Evolutionary conservation across 53 echinoderm and acorn worm species (phyloP).

Genomic region (Henricia sp.): DNA sequence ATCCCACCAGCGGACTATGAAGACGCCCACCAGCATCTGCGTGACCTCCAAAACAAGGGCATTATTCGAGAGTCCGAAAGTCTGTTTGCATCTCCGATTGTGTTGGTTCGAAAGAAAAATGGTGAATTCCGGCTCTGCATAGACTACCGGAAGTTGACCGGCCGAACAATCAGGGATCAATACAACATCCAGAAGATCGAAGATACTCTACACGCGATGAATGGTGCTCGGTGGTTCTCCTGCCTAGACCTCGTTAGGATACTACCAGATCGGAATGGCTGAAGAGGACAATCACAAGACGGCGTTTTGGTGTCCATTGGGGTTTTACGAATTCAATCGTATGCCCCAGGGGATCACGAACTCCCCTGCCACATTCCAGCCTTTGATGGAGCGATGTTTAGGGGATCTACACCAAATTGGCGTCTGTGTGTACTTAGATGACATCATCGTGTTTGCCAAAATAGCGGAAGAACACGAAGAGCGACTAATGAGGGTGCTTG

Average conservation of each 20-base stretch:
- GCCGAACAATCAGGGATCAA: constrained; percentile 61
- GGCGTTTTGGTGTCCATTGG: constrained; percentile 61
- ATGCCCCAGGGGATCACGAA: constrained; percentile 43
- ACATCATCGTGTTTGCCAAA: constrained; percentile 23
- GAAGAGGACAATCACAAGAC: constrained; percentile 55
- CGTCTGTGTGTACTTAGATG: constrained; percentile 63
- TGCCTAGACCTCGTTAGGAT: constrained; percentile 62
- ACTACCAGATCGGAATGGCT: constrained; percentile 57
- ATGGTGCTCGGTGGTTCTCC: constrained; percentile 64
- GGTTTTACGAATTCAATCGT: constrained; percentile 49
- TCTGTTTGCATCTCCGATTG: constrained; percentile 64
- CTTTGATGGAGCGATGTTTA: constrained; percentile 68
- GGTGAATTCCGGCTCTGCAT: constrained; percentile 58
- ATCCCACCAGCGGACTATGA: constrained; percentile 68
- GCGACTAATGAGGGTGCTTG: constrained; percentile 36
- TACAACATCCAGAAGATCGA: constrained; percentile 67
- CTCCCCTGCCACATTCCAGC: constrained; percentile 68
- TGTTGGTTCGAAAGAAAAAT: constrained; percentile 72
- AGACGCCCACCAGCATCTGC: constrained; percentile 59
- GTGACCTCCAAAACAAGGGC: constrained; percentile 59
- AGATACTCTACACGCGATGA: constrained; percentile 57
- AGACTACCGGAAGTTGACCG: constrained; percentile 64
- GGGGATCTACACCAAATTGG: constrained; percentile 32
- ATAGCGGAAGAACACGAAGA: constrained; percentile 50
- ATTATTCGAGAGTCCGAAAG: constrained; percentile 68